phyloP scores from a whole-genome alignment of 2,888 invertebrate species.

The Cheilosia vernalis region DNA sequence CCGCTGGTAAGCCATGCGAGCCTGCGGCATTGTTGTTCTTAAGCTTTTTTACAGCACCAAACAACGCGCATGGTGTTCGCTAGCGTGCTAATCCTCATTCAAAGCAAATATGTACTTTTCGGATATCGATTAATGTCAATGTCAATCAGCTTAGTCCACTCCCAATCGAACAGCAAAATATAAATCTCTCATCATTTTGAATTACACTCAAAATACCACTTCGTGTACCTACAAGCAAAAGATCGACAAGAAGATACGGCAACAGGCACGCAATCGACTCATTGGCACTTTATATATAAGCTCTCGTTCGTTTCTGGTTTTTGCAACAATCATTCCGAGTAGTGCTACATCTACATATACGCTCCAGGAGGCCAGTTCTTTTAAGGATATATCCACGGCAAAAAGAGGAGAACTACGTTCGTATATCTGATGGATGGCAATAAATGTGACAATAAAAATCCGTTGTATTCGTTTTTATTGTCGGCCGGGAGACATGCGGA shows the following conservation, averaged over 20 bases:
- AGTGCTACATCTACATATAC: conserved; percentile 1
- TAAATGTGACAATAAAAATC: conserved; percentile 69
- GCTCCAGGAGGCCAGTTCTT: conserved; percentile 34
- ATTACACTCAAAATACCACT: conserved; percentile 9
- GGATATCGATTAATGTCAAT: conserved; percentile 37
- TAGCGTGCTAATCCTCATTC: conserved; percentile 32
- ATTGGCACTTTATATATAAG: conserved; percentile 28
- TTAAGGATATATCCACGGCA: conserved; percentile 28
- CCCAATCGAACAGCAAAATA: conserved; percentile 36
- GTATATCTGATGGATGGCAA: conserved; percentile 58
- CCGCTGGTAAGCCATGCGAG: too few relatives aligned
- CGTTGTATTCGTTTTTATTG: conserved; percentile 65
- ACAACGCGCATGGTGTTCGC: neutral
- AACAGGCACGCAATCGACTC: conserved; percentile 60
- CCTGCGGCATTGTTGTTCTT: too few relatives aligned
- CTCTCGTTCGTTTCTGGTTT: neutral
- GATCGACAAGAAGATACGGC: conserved; percentile 41
- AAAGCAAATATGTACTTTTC: conserved; percentile 29
- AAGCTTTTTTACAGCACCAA: too few relatives aligned
- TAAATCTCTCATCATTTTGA: conserved; percentile 23
- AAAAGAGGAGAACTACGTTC: conserved; percentile 1
- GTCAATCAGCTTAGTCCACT: conserved; percentile 16
- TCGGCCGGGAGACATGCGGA: conserved; percentile 58
- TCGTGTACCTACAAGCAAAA: neutral
- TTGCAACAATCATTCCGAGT: conserved; percentile 13